These are phyloP conservation scores for Danio jaintianensis DNA, from an alignment of 2,797 vertebrate species.

Conservation along the genomic window DNA sequence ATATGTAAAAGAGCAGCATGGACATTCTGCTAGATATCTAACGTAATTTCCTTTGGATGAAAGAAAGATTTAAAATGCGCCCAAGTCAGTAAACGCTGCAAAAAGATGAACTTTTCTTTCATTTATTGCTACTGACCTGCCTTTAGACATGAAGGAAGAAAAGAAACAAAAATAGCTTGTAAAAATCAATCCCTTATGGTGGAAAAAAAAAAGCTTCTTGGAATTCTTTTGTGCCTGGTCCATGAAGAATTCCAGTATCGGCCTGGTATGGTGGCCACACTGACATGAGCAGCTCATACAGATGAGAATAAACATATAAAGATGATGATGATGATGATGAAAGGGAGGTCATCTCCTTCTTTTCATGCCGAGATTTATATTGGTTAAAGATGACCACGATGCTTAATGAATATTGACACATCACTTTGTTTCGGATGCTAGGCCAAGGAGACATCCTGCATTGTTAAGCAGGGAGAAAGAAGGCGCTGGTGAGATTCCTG, in stretches of 20 bases:
- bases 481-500: constrained; percentile 62
- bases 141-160: constrained; percentile 17
- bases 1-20: background rate
- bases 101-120: background rate
- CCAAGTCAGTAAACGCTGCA: background rate
- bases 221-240: constrained; percentile 33
- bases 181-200: constrained; percentile 56
- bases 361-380: constrained; percentile 24
- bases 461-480: constrained; percentile 23
- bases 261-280: constrained; percentile 35
- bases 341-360: constrained; percentile 11
- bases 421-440: constrained; percentile 29
- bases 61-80: background rate
- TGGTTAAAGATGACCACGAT: constrained; percentile 6
- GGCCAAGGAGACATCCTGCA: background rate
- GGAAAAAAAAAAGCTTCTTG: constrained; percentile 27
- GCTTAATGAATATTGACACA: constrained; percentile 4
- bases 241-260: constrained; percentile 52
- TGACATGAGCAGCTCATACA: constrained; percentile 15
- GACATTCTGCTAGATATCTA: background rate
- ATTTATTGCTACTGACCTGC: constrained; percentile 36
- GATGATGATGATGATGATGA: constrained; percentile 15
- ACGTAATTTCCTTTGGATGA: background rate
- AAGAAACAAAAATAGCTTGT: constrained; percentile 64
- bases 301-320: constrained; percentile 4